Conservation (phyloP, 2,113 vertebrate genomes). For the Sorex fumeus region DNA sequence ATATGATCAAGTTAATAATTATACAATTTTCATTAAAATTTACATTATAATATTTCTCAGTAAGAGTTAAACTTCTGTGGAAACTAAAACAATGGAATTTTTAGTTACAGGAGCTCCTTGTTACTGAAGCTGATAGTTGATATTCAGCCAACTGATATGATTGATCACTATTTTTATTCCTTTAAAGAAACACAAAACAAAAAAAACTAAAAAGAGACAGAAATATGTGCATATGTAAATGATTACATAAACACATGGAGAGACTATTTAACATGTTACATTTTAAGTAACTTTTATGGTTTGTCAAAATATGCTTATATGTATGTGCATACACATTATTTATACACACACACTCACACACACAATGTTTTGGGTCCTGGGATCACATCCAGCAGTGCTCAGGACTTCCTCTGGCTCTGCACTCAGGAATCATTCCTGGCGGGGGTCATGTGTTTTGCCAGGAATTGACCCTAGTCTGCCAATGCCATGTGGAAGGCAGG, state of each 20-base stretch:
- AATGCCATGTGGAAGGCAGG: no score
- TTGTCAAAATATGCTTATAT: conserved; percentile 1
- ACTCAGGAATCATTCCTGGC: no score
- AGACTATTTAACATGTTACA: not conserved
- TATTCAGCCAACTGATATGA: not conserved
- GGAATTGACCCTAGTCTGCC: no score
- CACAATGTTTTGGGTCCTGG: no score
- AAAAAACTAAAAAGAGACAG: not conserved
- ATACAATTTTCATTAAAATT: not conserved
- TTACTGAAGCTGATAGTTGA: not conserved
- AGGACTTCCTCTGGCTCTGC: no score
- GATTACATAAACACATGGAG: not conserved
- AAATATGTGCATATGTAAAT: not conserved
- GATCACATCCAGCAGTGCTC: no score
- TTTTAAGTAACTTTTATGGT: not conserved
- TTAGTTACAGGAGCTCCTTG: not conserved
- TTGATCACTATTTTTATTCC: not conserved
- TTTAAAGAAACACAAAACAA: not conserved
- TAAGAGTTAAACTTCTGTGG: not conserved
- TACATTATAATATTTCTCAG: not conserved
- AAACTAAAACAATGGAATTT: not conserved
- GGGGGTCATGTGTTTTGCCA: no score
- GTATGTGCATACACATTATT: no score
- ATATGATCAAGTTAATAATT: not conserved
- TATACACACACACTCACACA: no score